phyloP scores from a whole-genome alignment of 1,140 invertebrate genomes.

The Caenorhabditis briggsae region DNA sequence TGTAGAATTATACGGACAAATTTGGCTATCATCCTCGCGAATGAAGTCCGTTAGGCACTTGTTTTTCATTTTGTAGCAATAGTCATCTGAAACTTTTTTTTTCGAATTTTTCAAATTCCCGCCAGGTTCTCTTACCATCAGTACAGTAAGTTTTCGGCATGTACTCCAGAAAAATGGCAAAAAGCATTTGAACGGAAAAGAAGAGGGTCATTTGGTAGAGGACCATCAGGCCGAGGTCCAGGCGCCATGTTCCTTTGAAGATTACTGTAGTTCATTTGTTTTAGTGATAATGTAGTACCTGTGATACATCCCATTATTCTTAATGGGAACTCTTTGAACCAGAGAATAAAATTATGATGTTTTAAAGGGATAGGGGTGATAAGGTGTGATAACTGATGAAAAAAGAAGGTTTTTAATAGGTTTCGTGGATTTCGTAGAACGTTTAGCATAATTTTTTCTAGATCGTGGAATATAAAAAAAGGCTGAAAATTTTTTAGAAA shows the following conservation, averaged over 20 bases:
- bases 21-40: background rate
- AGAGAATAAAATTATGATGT: slow-evolving; percentile 16
- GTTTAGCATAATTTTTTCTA: no score
- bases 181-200: slow-evolving; percentile 51
- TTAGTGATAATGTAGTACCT: background rate
- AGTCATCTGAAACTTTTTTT: slow-evolving; percentile 10
- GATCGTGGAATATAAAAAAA: no score
- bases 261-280: background rate
- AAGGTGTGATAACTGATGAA: no score
- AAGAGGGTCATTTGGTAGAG: slow-evolving; percentile 37
- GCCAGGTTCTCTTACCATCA: background rate
- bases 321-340: background rate
- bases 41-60: slow-evolving; percentile 24
- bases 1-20: slow-evolving; percentile 11
- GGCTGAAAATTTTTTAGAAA: no score
- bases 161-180: slow-evolving; percentile 26
- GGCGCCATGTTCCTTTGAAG: slow-evolving; percentile 34
- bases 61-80: slow-evolving; percentile 44
- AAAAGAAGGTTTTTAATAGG: no score
- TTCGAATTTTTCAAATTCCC: background rate
- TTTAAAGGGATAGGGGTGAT: background rate
- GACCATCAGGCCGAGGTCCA: slow-evolving; percentile 17
- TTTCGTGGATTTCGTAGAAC: no score
- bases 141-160: slow-evolving; percentile 44
- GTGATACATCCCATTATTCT: slow-evolving; percentile 39